Conservation (phyloP, 2,888 invertebrate genomes). For the Callyntrura sp. region DNA sequence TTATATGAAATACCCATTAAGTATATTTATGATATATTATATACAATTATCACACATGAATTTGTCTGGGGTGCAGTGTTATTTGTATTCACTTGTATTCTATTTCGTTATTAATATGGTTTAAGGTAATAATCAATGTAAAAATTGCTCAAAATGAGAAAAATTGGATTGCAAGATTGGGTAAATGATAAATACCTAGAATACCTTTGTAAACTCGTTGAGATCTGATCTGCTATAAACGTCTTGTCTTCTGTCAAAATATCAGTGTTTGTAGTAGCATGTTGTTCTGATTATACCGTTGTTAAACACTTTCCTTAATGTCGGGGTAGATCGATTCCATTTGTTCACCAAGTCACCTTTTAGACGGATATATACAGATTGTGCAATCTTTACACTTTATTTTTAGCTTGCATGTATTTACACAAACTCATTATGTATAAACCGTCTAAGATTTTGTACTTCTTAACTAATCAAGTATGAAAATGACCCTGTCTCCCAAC, state of each 20-base stretch:
- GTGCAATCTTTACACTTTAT: slow-evolving; percentile 51
- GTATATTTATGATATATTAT: slow-evolving; percentile 36
- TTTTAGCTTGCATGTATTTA: slow-evolving; percentile 42
- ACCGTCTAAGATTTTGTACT: slow-evolving; percentile 31
- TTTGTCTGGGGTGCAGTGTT: slow-evolving; percentile 38
- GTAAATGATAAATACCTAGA: slow-evolving; percentile 9
- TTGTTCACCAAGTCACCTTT: slow-evolving; percentile 8
- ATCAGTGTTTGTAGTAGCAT: slow-evolving; percentile 3
- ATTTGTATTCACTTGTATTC: slow-evolving; percentile 60
- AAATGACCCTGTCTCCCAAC: slow-evolving; percentile 61
- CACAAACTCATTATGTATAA: slow-evolving; percentile 3
- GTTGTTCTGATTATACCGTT: slow-evolving; percentile 13
- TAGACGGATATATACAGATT: neutral
- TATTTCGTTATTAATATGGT: slow-evolving; percentile 54
- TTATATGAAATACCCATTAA: slow-evolving; percentile 13
- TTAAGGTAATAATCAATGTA: slow-evolving; percentile 64
- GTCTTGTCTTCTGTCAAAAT: slow-evolving; percentile 63
- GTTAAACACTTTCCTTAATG: neutral
- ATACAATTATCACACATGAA: neutral
- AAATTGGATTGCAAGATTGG: slow-evolving; percentile 52
- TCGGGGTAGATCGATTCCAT: neutral
- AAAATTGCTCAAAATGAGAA: slow-evolving; percentile 75
- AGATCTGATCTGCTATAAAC: slow-evolving; percentile 47
- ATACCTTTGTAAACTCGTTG: slow-evolving; percentile 41
- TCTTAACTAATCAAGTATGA: slow-evolving; percentile 39